These are phyloP conservation scores for Spea multiplicata DNA, from an alignment of 2,113 vertebrate species.

Conservation along the genomic window DNA sequence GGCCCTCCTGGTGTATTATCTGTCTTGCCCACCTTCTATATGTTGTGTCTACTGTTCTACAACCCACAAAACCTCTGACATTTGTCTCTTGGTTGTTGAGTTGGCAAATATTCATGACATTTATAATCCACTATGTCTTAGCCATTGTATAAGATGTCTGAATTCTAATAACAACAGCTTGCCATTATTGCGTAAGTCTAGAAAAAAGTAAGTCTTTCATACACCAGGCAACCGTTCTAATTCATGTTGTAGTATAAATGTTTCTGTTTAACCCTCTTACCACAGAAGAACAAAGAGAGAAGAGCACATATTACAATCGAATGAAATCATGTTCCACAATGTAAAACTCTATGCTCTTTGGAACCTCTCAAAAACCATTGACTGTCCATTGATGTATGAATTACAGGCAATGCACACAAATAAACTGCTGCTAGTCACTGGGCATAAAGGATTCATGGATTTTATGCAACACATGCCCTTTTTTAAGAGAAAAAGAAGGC, in stretches of 20 bases:
- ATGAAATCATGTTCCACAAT: neutral
- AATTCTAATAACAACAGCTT: no score
- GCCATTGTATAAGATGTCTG: no score
- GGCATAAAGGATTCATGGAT: neutral
- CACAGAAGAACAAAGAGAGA: neutral
- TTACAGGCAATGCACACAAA: neutral
- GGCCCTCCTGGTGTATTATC: no score
- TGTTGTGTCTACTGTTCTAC: no score
- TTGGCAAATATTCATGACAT: no score
- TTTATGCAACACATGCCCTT: neutral
- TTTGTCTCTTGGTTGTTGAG: no score
- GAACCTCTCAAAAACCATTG: slow-evolving; percentile 1
- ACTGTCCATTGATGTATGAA: neutral
- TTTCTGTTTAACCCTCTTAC: neutral
- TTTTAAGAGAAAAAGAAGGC: neutral
- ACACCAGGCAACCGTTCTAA: neutral
- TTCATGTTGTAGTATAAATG: neutral
- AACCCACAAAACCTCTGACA: no score
- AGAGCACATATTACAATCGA: neutral
- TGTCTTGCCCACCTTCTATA: no score
- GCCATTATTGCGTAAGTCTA: no score
- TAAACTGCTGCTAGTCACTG: neutral
- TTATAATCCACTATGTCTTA: no score
- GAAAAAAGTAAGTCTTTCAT: neutral
- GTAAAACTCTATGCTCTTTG: neutral